phyloP scores from a whole-genome alignment of 2,797 vertebrate species.

The Anabacerthia variegaticeps region DNA sequence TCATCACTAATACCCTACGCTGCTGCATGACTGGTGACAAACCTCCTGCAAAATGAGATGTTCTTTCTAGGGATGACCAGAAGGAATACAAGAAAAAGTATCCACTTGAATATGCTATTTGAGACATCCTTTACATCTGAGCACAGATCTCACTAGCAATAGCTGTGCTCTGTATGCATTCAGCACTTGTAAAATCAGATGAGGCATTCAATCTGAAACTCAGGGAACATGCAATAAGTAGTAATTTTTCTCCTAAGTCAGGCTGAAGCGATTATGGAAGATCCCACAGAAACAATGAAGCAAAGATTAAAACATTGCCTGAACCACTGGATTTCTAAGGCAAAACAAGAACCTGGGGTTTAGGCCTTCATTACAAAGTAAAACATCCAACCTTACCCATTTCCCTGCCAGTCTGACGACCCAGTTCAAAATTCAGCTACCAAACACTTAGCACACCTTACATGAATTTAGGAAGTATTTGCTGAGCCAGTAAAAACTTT shows the following conservation, averaged over 20 bases:
- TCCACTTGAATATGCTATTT: background rate
- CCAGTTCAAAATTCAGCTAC: background rate
- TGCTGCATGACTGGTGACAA: background rate
- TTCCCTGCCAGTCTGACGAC: background rate
- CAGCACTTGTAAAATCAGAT: background rate
- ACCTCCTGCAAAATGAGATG: background rate
- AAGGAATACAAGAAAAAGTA: background rate
- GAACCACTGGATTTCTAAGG: background rate
- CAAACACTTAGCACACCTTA: background rate
- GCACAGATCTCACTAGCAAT: background rate
- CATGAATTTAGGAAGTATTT: background rate
- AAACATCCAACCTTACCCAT: background rate
- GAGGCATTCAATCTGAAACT: background rate
- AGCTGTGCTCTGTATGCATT: background rate
- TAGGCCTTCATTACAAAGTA: background rate
- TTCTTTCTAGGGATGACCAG: background rate
- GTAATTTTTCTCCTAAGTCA: background rate
- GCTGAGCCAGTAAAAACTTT: background rate
- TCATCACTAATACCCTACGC: background rate
- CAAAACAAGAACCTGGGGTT: background rate
- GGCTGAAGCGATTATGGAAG: background rate
- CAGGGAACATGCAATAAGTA: background rate
- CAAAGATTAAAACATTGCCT: background rate
- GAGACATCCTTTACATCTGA: background rate
- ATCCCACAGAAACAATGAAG: background rate